Base-by-base conservation (phyloP, 2,888 invertebrate genomes). In the Cephus runcator region DNA sequence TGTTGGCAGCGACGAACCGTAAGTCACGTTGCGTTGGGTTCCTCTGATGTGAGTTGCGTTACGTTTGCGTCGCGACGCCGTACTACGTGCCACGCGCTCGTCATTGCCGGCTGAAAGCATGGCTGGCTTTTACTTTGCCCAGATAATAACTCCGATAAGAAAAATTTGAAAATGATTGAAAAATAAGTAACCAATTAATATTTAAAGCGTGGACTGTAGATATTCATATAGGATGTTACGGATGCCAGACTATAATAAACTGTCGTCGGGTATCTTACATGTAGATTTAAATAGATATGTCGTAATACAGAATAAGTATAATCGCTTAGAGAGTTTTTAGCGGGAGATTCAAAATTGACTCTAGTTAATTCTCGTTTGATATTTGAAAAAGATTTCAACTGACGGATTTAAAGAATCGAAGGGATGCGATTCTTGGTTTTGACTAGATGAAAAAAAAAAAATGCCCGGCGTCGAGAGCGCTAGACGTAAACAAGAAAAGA, bases 1-100 rank as follows among this genome's bases (percentile, higher is more conserved):
- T 81, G 78, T 35, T 75, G 31, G 30, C 56, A 36, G 68, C 36
- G 33, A 36, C 34, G 31, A 34, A 35, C 34, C 34, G 33, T 76
- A n/a, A 34, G 34, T 40, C 71, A 71, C 31, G 71, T 31, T 34
- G 11, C 71, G 31, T 31, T 71, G 71, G 6, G 71, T 33, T 31
- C 1, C 71, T 56, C 23, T 9, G 12, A 35, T 35, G 35, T 3
- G 23, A 56, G 23, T 56, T 56, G 56, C 23, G 56, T 56, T 56
- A 56, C 56, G 56, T 56, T 56, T 56, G 71, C 71, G 71, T 34
- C 71, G 71, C 71, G 71, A 34, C 34, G 34, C 34, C 71, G 71
- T 33, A 31, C 31, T 71, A 71, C 71, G 12, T 11, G 71, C 71
- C 71, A 71, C 71, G 71, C 71, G 71, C 31, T 71, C 71, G 71